Conservation (phyloP, 2,113 vertebrate species). For the Riparia riparia region DNA sequence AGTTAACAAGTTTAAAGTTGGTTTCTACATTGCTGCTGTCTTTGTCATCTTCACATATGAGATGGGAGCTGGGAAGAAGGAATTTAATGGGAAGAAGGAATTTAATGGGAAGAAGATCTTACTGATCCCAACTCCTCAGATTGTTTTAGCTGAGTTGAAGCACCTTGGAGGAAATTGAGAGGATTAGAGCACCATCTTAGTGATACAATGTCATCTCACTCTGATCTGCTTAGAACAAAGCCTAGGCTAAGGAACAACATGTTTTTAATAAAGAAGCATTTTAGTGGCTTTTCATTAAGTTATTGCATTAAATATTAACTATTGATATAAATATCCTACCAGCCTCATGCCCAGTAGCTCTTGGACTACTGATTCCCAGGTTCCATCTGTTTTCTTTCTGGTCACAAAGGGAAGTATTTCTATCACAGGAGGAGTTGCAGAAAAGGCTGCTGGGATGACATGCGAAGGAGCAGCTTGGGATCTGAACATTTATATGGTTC, state of each 20-base stretch:
- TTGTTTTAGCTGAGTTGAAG: background rate
- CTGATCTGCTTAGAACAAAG: background rate
- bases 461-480: background rate
- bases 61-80: background rate
- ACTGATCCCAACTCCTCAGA: background rate
- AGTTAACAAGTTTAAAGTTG: background rate
- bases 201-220: background rate
- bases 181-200: background rate
- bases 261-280: background rate
- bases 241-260: background rate
- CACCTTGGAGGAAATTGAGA: background rate
- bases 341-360: background rate
- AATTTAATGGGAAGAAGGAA: background rate
- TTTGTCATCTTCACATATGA: background rate
- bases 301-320: background rate
- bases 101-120: background rate
- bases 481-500: background rate
- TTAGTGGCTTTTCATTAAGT: background rate
- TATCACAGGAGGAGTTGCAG: background rate
- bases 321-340: background rate
- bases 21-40: background rate
- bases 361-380: background rate
- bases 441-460: background rate
- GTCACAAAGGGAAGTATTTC: background rate
- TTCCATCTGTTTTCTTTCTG: background rate